Base-by-base conservation (phyloP, 2,888 invertebrate species). In the Gnatocerus cornutus region DNA sequence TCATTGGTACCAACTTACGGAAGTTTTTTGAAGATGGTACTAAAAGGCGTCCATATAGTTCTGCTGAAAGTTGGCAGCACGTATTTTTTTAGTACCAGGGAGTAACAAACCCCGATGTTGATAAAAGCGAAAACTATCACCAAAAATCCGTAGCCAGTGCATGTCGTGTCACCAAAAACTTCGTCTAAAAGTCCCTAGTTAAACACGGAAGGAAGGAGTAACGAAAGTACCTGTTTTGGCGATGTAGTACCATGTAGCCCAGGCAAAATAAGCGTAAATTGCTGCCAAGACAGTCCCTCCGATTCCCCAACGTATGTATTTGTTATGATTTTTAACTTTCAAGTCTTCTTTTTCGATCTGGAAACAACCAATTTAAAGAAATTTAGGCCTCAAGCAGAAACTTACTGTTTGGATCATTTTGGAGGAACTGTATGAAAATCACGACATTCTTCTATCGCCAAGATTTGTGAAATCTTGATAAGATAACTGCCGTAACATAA, bases 141-240 rank as follows among this genome's bases (percentile, higher is more conserved):
- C 0, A 94, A 85, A 81, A 94, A 89, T 41, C 94, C 94, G 74
- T 92, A 91, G 0, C 94, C 94, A 56, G 88, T 81, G 79, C 94
- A 94, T 78, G 77, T 74, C 1, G 79, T 77, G n/a, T 69, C 53
- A n/a, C 43, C 50, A 3, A 76, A 12, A 9, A 41, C 61, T 1
- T 16, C 30, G 39, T 56, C 76, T 76, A 39, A 0, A 74, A 69
- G 12, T 63, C 37, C 30, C 21, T 45, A 46, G 30, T 56, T 65
- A 13, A n/a, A 39, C 2, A 37, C 2, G 6, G 2, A 37, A 37
- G 6, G 21, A 21, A 21, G n/a, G n/a, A 37, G 37, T 37, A 0
- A 8, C 37, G 1, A 8, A 37, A 3, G 8, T 7, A n/a, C 50
- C 39, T 39, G 52, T 66, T 16, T 55, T 70, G 29, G 37, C 37